phyloP scores from a whole-genome alignment of 2,888 invertebrate genomes.

The Ectemnius lituratus region DNA sequence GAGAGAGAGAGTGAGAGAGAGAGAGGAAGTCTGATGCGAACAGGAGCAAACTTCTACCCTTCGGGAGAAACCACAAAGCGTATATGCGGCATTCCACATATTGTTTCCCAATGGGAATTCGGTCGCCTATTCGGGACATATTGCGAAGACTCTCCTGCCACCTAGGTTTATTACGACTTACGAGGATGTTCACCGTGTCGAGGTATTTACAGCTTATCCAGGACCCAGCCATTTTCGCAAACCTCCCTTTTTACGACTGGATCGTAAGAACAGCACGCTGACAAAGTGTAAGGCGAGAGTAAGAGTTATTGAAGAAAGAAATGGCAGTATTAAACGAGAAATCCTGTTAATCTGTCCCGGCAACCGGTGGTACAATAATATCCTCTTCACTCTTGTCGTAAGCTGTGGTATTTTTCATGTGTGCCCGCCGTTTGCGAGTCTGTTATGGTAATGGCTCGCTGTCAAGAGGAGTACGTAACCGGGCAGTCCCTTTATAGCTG shows the following conservation, averaged over 20 bases:
- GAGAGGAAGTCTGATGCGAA: slow-evolving; percentile 14
- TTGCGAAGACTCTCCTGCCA: slow-evolving; percentile 40
- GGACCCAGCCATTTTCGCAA: slow-evolving; percentile 39
- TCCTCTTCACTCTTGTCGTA: neutral
- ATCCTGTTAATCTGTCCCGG: slow-evolving; percentile 40
- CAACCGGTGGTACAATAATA: slow-evolving; percentile 15
- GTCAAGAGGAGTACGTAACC: neutral
- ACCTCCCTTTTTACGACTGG: slow-evolving; percentile 42
- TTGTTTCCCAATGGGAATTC: slow-evolving; percentile 57
- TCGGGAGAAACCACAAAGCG: slow-evolving; percentile 25
- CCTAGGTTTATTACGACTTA: slow-evolving; percentile 65
- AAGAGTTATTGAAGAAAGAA: slow-evolving; percentile 41
- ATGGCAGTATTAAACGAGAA: slow-evolving; percentile 28
- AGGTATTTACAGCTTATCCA: slow-evolving; percentile 64
- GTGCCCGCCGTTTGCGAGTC: neutral
- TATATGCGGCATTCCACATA: slow-evolving; percentile 38
- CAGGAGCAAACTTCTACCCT: slow-evolving; percentile 22
- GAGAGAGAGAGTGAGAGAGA: no score
- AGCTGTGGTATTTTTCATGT: neutral
- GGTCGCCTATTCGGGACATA: slow-evolving; percentile 50
- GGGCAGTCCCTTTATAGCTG: neutral
- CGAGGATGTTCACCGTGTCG: slow-evolving; percentile 57
- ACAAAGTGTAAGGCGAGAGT: slow-evolving; percentile 40
- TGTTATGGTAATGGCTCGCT: neutral
- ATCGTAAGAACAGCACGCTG: slow-evolving; percentile 25